A percentile compares a stretch with the other conserved stretches of the same genome.
Evolutionary conservation across 2,888 invertebrate species (phyloP).

Genomic region (Tricholauxania praeusta): DNA sequence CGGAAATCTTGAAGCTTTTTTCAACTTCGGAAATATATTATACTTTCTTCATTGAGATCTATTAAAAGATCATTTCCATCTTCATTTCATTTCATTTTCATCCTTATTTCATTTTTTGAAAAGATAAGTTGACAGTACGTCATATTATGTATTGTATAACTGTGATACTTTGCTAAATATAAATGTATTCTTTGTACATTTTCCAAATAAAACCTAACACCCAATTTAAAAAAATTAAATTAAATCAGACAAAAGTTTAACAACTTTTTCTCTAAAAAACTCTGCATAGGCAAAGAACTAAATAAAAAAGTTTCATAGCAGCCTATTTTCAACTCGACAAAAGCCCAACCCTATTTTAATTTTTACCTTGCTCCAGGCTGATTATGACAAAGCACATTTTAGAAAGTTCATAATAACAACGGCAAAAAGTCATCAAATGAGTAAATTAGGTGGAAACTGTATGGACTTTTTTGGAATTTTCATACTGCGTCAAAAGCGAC

Average conservation of each 20-base stretch:
- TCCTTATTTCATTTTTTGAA: neutral
- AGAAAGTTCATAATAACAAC: neutral
- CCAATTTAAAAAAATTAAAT: neutral
- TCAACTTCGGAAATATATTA: neutral
- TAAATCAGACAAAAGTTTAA: neutral
- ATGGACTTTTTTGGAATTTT: neutral
- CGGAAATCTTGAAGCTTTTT: neutral
- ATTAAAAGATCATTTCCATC: too few relatives aligned
- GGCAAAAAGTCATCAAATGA: constrained; percentile 22
- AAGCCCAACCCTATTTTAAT: constrained; percentile 51
- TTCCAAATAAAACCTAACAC: too few relatives aligned
- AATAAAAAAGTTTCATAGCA: constrained; percentile 59
- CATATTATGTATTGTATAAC: neutral
- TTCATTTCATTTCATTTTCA: neutral
- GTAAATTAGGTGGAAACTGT: constrained; percentile 29
- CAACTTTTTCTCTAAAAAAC: neutral
- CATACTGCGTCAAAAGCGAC: neutral
- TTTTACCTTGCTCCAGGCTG: constrained; percentile 60
- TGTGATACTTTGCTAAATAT: too few relatives aligned
- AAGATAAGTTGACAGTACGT: neutral
- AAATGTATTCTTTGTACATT: too few relatives aligned
- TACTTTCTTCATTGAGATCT: neutral
- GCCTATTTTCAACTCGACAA: constrained; percentile 65
- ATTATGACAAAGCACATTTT: constrained; percentile 64
- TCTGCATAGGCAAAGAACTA: constrained; percentile 3